Conservation (phyloP, 37 sponge, comb jelly and placozoan species). For the Aplysina aerophoba region DNA sequence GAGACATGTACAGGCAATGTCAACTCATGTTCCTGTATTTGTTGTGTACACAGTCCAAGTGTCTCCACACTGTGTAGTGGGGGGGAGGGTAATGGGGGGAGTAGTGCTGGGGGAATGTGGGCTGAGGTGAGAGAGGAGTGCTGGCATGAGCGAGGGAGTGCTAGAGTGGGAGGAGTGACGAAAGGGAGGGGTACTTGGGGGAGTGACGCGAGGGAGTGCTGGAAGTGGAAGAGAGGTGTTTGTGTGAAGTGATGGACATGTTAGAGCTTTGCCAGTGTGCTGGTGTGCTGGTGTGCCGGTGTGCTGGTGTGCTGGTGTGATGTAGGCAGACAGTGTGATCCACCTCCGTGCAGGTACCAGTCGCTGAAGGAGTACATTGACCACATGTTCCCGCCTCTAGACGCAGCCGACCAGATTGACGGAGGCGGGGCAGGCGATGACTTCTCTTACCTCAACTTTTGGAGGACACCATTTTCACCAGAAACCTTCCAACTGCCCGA, state of each 20-base stretch:
- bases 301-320: conserved; percentile 14
- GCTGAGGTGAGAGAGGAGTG: not conserved
- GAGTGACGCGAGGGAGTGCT: no score
- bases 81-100: no score
- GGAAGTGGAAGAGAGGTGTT: no score
- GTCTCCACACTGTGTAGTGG: no score
- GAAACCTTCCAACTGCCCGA: not conserved
- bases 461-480: conserved; percentile 32
- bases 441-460: conserved; percentile 60
- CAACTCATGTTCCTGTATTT: no score
- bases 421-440: conserved; percentile 35
- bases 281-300: conserved; percentile 6
- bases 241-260: not conserved
- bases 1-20: no score
- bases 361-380: conserved; percentile 55
- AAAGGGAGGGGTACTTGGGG: no score
- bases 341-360: conserved; percentile 42
- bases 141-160: no score
- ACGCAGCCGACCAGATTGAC: not conserved
- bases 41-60: no score
- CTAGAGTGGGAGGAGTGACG: no score
- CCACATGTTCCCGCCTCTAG: conserved; percentile 68
- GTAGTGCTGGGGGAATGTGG: not conserved
- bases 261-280: not conserved
- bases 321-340: no score